A percentile compares a stretch with the other conserved stretches of the same genome.
Evolutionary conservation across 2,797 vertebrate genomes (phyloP).

Genomic region (Simalia tracyae): DNA sequence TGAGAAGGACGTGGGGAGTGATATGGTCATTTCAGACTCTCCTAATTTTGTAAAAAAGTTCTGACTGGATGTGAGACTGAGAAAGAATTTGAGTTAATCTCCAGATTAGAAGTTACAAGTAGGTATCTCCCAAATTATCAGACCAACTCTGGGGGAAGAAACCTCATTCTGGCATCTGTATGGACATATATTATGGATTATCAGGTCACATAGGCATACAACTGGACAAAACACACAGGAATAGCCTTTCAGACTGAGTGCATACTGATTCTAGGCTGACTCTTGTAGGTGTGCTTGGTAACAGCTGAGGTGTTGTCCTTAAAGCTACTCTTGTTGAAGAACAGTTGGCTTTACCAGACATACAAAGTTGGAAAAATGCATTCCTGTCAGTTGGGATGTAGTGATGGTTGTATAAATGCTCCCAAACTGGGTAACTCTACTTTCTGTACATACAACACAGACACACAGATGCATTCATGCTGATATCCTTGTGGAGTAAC

Average conservation of each 20-base stretch:
- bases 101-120: not conserved
- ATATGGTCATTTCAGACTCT: not conserved
- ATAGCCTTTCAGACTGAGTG: too few relatives aligned
- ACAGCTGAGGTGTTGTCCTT: not conserved
- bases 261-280: too few relatives aligned
- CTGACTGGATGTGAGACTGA: not conserved
- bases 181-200: not conserved
- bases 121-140: not conserved
- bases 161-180: not conserved
- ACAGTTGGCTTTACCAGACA: not conserved
- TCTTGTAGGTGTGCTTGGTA: not conserved
- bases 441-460: not conserved
- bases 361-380: not conserved
- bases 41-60: not conserved
- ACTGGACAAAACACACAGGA: not conserved
- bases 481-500: not conserved
- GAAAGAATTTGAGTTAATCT: not conserved
- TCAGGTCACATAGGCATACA: not conserved
- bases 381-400: not conserved
- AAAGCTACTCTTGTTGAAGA: not conserved
- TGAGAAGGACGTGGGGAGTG: not conserved
- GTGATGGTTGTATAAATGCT: not conserved
- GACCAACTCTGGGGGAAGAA: not conserved
- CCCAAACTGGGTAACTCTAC: not conserved
- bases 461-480: not conserved